Evolutionary conservation across 2,113 vertebrate genomes (phyloP).

Genomic region (Dinomys branickii): DNA sequence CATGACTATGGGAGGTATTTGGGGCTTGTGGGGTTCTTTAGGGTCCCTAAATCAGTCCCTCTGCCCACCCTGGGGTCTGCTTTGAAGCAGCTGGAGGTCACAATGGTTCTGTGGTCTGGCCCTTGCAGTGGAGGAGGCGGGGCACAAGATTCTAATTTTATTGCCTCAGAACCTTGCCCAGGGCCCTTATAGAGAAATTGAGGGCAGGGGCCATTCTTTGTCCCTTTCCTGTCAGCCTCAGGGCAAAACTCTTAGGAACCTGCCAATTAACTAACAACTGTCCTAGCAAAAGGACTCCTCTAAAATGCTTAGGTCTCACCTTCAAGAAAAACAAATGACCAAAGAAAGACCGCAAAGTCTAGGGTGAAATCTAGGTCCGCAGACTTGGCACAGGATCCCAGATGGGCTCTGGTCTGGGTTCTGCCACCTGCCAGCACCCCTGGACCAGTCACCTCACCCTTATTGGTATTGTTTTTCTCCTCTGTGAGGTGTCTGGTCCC

Average conservation of each 20-base stretch:
- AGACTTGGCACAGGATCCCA: rapidly evolving
- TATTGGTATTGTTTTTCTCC: neutral
- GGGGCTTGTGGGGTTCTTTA: neutral
- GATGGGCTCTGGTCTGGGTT: neutral
- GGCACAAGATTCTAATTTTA: slow-evolving; percentile 58
- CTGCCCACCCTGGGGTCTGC: neutral
- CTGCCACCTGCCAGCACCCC: neutral
- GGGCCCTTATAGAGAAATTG: neutral
- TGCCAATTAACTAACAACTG: neutral
- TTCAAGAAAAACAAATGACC: neutral
- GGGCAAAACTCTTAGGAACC: slow-evolving; percentile 36
- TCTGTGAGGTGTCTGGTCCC: rapidly evolving
- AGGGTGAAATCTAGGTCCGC: neutral
- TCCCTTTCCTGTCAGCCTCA: neutral
- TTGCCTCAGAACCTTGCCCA: neutral
- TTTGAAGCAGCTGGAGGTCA: neutral
- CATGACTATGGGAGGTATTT: neutral
- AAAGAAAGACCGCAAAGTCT: neutral
- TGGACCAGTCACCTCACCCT: neutral
- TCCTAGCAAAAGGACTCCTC: neutral
- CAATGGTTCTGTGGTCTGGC: neutral
- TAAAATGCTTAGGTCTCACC: neutral
- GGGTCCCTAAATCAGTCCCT: neutral
- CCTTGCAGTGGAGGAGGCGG: too few relatives aligned
- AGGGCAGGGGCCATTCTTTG: slow-evolving; percentile 23